These are phyloP conservation scores for Xenopus borealis DNA, from an alignment of 2,113 vertebrate genomes.

Conservation along the genomic window DNA sequence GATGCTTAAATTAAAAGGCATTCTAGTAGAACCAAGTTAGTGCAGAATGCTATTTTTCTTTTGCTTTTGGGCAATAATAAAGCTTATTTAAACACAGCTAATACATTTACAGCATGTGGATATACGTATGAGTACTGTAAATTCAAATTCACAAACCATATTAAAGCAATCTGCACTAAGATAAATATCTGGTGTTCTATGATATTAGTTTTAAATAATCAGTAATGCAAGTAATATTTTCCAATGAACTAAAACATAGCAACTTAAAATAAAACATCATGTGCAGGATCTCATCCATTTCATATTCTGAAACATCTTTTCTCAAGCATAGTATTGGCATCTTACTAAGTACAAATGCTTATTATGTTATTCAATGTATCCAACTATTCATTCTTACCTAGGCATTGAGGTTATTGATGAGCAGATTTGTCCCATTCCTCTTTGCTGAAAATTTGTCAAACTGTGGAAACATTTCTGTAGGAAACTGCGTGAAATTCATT, in stretches of 20 bases:
- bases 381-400: not conserved
- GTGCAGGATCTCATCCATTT: not conserved
- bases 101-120: no score
- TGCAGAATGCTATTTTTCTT: no score
- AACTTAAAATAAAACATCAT: constrained; percentile 2
- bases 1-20: no score
- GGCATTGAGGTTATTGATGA: no score
- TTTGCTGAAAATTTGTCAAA: no score
- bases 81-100: no score
- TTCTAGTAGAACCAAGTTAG: no score
- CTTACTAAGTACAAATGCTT: not conserved
- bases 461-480: no score
- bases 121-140: not conserved
- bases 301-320: not conserved
- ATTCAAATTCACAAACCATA: not conserved
- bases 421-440: no score
- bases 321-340: not conserved
- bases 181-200: not conserved
- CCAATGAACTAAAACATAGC: not conserved
- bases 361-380: not conserved
- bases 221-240: not conserved
- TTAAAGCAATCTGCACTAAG: not conserved
- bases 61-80: no score
- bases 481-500: no score
- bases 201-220: not conserved